Conservation (phyloP, 2,888 invertebrate species). For the Danaus chrysippus region DNA sequence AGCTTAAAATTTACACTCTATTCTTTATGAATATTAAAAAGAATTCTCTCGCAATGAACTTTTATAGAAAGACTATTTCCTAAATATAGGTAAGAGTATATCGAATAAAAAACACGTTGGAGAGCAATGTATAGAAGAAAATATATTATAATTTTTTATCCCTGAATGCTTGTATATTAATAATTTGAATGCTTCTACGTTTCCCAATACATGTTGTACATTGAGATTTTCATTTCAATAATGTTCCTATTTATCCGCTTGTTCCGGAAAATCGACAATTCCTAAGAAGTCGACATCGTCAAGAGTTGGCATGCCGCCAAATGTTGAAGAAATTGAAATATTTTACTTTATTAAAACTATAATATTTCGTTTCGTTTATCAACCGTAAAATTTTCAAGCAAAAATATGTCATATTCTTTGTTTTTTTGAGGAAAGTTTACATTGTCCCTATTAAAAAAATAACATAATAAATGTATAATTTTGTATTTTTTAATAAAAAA, state of each 20-base stretch:
- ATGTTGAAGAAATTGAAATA: conserved; percentile 6
- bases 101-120: too few species aligned
- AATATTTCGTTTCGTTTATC: conserved; percentile 2
- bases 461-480: too few species aligned
- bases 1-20: conserved; percentile 4
- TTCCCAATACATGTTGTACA: conserved; percentile 4
- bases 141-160: too few species aligned
- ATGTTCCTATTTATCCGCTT: conserved; percentile 8
- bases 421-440: too few species aligned
- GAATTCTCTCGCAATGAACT: not conserved
- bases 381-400: not conserved
- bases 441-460: too few species aligned
- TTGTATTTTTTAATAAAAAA: too few species aligned
- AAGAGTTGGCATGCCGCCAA: conserved; percentile 1
- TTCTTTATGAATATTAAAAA: not conserved
- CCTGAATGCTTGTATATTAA: not conserved
- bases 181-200: conserved; percentile 2
- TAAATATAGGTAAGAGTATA: too few species aligned
- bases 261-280: conserved; percentile 8
- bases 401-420: too few species aligned
- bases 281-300: conserved; percentile 7
- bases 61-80: too few species aligned
- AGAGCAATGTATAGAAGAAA: too few species aligned
- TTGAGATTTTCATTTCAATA: conserved; percentile 9
- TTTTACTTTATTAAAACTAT: conserved; percentile 7